Evolutionary conservation across 2,113 vertebrate genomes (phyloP).

Genomic region (Lipophrys pholis): DNA sequence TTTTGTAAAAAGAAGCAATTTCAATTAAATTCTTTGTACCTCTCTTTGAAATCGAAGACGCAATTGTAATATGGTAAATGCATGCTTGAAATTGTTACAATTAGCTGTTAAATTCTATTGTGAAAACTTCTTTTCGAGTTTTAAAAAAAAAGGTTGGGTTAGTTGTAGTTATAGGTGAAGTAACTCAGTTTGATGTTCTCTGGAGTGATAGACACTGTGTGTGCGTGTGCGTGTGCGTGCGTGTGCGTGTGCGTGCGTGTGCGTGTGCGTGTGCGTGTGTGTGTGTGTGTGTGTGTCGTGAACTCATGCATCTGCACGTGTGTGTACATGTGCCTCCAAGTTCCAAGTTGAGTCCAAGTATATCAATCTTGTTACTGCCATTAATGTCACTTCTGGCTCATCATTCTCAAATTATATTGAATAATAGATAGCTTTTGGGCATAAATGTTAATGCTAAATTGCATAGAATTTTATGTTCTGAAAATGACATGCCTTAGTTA

Average conservation of each 20-base stretch:
- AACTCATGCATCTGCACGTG: background rate
- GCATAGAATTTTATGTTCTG: constrained; percentile 80
- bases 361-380: constrained; percentile 85
- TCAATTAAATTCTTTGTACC: constrained; percentile 46
- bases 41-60: constrained; percentile 36
- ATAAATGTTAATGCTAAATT: constrained; percentile 86
- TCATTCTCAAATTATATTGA: constrained; percentile 87
- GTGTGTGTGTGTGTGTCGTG: background rate
- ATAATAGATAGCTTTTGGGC: constrained; percentile 86
- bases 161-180: background rate
- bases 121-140: background rate
- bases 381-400: constrained; percentile 88
- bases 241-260: background rate
- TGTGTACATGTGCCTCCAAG: constrained; percentile 52
- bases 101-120: background rate
- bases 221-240: background rate
- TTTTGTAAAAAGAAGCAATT: constrained; percentile 53
- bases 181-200: constrained; percentile 17
- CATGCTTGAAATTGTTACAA: constrained; percentile 13
- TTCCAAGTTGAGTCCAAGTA: constrained; percentile 73
- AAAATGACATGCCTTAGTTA: constrained; percentile 80
- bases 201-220: constrained; percentile 11
- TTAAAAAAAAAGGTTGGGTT: constrained; percentile 1
- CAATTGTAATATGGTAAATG: constrained; percentile 19
- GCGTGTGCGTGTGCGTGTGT: constrained; percentile 1